Base-by-base conservation (phyloP, 64 coral and sea anemone genomes). In the Dendrophyllia cribrosa region DNA sequence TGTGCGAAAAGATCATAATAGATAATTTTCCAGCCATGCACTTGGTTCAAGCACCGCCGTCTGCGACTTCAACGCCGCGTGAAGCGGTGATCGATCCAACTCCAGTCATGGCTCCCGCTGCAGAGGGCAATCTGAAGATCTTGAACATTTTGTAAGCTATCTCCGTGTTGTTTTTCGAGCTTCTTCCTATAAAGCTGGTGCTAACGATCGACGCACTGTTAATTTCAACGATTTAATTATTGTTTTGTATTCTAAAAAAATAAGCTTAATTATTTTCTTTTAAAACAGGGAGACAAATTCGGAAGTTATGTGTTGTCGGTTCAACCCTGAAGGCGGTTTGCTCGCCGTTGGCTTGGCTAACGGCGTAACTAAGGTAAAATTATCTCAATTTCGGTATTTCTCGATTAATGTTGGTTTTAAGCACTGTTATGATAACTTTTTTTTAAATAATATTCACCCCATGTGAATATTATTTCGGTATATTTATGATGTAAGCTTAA, bases 281-380 rank as follows among this genome's bases (percentile, higher is more conserved):
- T 86, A 55, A 75, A 45, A 50, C 88, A 99, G 97, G 88, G 92
- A 99, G 78, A 88, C 94, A n/a, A 93, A 96, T 83, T 93, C 91
- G 2, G 97, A 96, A 74, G 94, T 99, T 14, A 99, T 99, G 97
- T 96, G 97, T 66, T 99, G 97, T 88, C 94, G 97, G 78, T 99
- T 99, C 55, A 91, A 95, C 66, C 86, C 83, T 9, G 82, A 96
- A 76, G 97, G 97, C 9, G 69, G 88, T 62, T 75, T 99, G 7
- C 64, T 99, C 1, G 97, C 97, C 53, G 94, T 90, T 77, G 97
- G 97, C 24, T 74, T 96, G 45, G 88, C 91, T 16, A 99, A 95
- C 78, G 97, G 97, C 34, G 79, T 91, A 20, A 94, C 79, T 4
- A 99, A 96, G 90, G 97, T 99, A 85, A 56, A 78, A 20, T 74